Evolutionary conservation across 2,113 vertebrate genomes (phyloP), one percentile per base, ranked within the genome.

Genomic region (Beaufortia kweichowensis): DNA sequence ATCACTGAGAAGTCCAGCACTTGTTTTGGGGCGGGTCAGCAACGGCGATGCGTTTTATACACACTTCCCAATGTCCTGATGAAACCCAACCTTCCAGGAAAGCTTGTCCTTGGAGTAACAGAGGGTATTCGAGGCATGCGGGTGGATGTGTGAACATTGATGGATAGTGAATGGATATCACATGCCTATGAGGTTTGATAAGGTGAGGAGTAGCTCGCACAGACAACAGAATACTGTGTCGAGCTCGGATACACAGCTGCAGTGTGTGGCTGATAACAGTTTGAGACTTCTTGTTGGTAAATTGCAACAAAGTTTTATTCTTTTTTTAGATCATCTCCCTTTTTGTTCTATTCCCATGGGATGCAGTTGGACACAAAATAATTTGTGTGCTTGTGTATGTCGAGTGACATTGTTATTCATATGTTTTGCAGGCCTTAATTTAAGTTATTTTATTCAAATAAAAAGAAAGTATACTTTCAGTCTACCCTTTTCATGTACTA

Each of bases 101-200:
- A 84, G 28, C 69, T 48, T 6, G 87, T 85, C 90, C 88, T 92
- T 92, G 89, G 64, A 60, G 72, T 63, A 80, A 62, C 28, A 43
- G 68, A 73, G 53, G 26, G 28, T 35, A 55, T 76, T 48, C 24
- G 70, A 46, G 69, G 57, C 59, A 79, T 60, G 61, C 21, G 33
- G 24, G 53, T 66, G 15, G 23, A 41, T 17, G 77, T 79, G 76
- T 62, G 31, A 65, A 69, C 56, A 62, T 33, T 14, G 24, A 67
- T 71, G 41, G 21, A 79, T 7, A 17, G 21, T 66, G 39, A 43
- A 46, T 46, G 24, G 17, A 73, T 35, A 65, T 75, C 19, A 63
- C 57, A 63, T 55, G 31, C 23, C 23, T 65, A 33, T 43, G 10
- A 21, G 35, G 43, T 67, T 59, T 63, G 77, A 81, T 84, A 78